Evolutionary conservation across 92 coral and sea anemone genomes (phyloP).

Genomic region (Palythoa heliodiscus): DNA sequence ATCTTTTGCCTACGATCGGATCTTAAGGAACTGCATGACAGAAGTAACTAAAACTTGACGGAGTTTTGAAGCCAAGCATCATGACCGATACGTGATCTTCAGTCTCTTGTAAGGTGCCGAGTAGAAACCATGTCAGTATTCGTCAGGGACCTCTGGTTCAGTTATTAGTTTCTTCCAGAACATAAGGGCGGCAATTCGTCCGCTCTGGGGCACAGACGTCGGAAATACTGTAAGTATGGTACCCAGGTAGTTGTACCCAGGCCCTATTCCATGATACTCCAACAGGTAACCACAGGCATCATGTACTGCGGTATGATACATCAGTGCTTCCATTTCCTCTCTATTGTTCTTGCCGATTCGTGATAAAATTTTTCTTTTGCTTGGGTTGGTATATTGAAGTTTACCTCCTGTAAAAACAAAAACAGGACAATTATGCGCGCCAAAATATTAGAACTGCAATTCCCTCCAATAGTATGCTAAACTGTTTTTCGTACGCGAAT

Average conservation of each 20-base stretch:
- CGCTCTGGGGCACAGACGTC: slow-evolving; percentile 90
- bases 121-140: slow-evolving; percentile 42
- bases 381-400: slow-evolving; percentile 49
- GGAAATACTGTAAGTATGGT: slow-evolving; percentile 85
- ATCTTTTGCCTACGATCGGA: no score
- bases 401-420: slow-evolving; percentile 55
- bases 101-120: neutral
- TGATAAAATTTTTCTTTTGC: slow-evolving; percentile 64
- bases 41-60: no score
- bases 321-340: slow-evolving; percentile 75
- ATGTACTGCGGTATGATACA: slow-evolving; percentile 90
- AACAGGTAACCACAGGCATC: slow-evolving; percentile 89
- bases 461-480: neutral
- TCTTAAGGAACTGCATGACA: no score
- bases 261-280: slow-evolving; percentile 83
- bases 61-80: no score
- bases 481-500: neutral
- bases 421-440: no score
- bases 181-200: slow-evolving; percentile 83
- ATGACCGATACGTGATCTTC: no score
- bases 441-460: neutral
- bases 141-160: slow-evolving; percentile 82
- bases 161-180: slow-evolving; percentile 87
- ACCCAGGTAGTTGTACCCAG: slow-evolving; percentile 95
- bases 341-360: slow-evolving; percentile 62